Evolutionary conservation across 2,888 invertebrate species (phyloP).

Genomic region (Lobophora halterata): DNA sequence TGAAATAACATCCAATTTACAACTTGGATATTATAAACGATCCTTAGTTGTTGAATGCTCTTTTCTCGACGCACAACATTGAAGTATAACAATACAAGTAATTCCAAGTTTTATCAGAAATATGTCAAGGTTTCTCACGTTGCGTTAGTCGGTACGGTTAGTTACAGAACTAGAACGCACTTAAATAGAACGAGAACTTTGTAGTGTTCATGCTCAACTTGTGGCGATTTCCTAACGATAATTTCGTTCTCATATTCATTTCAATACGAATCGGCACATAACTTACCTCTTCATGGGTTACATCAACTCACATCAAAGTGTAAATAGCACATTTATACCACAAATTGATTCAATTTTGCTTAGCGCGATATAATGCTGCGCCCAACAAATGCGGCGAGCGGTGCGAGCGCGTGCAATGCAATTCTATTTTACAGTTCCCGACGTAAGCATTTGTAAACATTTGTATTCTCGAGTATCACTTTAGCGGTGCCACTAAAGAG

Average conservation of each 20-base stretch:
- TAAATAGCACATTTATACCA: constrained; percentile 28
- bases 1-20: constrained; percentile 1
- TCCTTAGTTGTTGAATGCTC: constrained; percentile 3
- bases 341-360: constrained; percentile 33
- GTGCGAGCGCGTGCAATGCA: constrained; percentile 41
- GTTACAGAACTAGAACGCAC: constrained; percentile 13
- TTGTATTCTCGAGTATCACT: constrained; percentile 44
- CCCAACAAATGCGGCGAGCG: constrained; percentile 40
- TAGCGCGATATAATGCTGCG: constrained; percentile 34
- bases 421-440: constrained; percentile 52
- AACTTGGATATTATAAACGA: constrained; percentile 3
- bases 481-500: constrained; percentile 45
- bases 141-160: constrained; percentile 16
- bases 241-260: neutral
- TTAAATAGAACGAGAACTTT: constrained; percentile 8
- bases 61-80: constrained; percentile 14
- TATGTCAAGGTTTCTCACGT: constrained; percentile 32
- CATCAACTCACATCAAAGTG: constrained; percentile 17
- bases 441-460: constrained; percentile 49
- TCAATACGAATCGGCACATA: neutral
- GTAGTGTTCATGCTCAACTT: constrained; percentile 13
- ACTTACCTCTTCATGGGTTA: constrained; percentile 3
- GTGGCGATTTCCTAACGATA: neutral
- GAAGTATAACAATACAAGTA: constrained; percentile 17
- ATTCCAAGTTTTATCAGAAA: constrained; percentile 33